Percentiles rank a stretch among this genome's conserved stretches.
Conservation (phyloP, 1,140 invertebrate genomes). For the Heliconius himera region DNA sequence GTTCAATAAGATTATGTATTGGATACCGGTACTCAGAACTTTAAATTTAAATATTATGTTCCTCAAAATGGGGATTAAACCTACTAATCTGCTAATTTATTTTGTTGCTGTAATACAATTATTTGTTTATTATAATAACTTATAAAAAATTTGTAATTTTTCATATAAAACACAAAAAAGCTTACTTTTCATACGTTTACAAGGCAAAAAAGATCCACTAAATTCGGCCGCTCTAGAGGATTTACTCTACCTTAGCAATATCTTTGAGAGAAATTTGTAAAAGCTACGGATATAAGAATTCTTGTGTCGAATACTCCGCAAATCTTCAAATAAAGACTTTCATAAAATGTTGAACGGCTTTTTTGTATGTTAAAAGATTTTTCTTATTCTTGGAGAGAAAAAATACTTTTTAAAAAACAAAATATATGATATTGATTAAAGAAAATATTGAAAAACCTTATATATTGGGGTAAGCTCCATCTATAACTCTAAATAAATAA, state of each 20-base stretch:
- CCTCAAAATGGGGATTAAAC: no score
- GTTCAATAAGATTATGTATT: no score
- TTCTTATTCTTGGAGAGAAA: not conserved
- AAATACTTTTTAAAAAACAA: not conserved
- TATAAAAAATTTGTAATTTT: not conserved
- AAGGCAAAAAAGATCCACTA: not conserved
- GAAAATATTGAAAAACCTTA: no score
- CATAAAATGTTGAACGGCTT: not conserved
- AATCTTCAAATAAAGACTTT: not conserved
- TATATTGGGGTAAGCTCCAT: no score
- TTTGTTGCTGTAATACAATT: no score
- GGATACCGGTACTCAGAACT: no score
- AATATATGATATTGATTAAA: not conserved
- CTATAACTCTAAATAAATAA: no score
- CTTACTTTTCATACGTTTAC: not conserved
- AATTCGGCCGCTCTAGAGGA: not conserved
- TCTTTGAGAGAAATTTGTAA: not conserved
- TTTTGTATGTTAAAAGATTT: not conserved
- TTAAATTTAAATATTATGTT: no score
- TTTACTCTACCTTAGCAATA: not conserved
- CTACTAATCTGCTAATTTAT: no score
- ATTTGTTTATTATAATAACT: not conserved
- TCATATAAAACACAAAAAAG: not conserved
- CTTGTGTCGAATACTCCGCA: not conserved
- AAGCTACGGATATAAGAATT: constrained; percentile 5